Conservation (phyloP, 2,113 vertebrate genomes). For the Microtus ochrogaster region DNA sequence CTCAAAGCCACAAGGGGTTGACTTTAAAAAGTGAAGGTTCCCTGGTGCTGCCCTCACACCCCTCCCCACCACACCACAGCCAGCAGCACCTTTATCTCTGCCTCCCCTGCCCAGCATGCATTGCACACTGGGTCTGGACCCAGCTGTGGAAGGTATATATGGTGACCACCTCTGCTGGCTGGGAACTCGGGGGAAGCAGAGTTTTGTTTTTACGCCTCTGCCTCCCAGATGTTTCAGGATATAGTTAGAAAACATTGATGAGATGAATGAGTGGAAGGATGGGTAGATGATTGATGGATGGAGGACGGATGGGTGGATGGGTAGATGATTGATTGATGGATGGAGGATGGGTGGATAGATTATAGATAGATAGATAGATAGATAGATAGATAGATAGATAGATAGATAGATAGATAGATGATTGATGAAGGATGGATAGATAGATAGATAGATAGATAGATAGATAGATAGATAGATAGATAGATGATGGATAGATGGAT, state of each 20-base stretch:
- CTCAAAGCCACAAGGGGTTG: constrained; percentile 82
- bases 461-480: background rate
- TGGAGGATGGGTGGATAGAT: too few relatives aligned
- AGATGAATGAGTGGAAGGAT: background rate
- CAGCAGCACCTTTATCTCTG: background rate
- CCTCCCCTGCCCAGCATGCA: background rate
- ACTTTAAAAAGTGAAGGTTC: constrained; percentile 82
- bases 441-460: too few relatives aligned
- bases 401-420: background rate
- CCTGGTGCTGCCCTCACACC: constrained; percentile 43
- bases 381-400: background rate
- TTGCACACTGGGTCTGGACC: background rate
- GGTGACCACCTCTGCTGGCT: too few relatives aligned
- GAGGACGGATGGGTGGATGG: too few relatives aligned
- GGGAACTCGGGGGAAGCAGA: background rate
- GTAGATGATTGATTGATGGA: background rate
- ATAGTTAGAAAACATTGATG: background rate
- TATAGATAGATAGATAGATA: background rate
- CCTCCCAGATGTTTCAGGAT: background rate
- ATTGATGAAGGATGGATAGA: too few relatives aligned
- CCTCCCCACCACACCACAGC: constrained; percentile 57
- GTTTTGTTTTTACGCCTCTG: background rate
- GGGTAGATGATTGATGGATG: background rate
- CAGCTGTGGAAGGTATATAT: background rate
- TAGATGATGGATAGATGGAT: too few relatives aligned